Conservation (phyloP, 2,888 invertebrate genomes). For the Melieria picta region DNA sequence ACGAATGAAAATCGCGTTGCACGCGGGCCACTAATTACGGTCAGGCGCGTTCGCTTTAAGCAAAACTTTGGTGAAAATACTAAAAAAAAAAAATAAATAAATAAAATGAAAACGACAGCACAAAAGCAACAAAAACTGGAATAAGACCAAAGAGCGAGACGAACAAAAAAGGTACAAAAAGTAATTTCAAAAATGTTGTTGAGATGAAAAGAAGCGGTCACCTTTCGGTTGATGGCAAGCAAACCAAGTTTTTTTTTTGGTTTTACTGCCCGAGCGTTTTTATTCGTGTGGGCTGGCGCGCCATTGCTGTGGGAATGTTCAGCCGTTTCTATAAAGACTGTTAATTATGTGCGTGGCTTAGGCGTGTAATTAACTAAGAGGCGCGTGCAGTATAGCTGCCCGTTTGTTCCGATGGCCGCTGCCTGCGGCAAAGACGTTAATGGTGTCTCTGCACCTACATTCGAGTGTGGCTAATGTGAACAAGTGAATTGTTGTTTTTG, state of each 20-base stretch:
- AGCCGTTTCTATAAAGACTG: conserved; percentile 8
- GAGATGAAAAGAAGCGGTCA: neutral
- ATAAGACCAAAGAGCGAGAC: neutral
- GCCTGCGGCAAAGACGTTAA: too few species aligned
- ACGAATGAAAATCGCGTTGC: neutral
- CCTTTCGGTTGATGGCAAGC: neutral
- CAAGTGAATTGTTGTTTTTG: too few species aligned
- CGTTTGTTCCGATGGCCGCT: neutral
- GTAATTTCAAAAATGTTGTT: neutral
- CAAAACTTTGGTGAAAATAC: neutral
- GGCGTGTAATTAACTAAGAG: conserved; percentile 30
- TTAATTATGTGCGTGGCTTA: conserved; percentile 21
- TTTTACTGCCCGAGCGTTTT: neutral
- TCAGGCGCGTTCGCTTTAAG: neutral
- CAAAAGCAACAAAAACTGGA: neutral
- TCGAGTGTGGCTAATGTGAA: too few species aligned
- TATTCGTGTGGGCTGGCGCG: neutral
- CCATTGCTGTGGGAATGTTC: too few species aligned
- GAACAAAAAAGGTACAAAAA: neutral
- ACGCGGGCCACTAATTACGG: conserved; percentile 24
- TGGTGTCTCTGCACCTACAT: too few species aligned
- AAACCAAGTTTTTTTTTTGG: neutral
- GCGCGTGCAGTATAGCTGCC: conserved; percentile 4
- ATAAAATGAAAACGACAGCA: neutral
- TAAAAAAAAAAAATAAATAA: conserved; percentile 1